Base-by-base conservation (phyloP, 64 coral and sea anemone genomes). In the Orbicella faveolata region DNA sequence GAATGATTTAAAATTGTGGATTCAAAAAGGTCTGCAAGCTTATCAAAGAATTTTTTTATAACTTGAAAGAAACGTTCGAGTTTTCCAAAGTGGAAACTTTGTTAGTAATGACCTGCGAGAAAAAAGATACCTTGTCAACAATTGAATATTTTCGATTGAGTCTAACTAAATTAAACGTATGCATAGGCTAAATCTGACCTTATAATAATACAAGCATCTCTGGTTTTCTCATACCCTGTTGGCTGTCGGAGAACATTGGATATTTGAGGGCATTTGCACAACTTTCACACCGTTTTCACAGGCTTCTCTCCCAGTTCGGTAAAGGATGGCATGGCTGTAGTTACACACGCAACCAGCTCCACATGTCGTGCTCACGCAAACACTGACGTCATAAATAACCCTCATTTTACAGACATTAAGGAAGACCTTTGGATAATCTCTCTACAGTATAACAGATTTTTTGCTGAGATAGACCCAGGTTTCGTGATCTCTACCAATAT, bases 381-480 rank as follows among this genome's bases (percentile, higher is more conserved):
- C 9, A 13, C 11, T 84, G 79, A 82, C 79, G 79, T 85, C 12
- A 14, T 30, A 81, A 19, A 25, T 70, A 2, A 52, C 52, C 59
- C 79, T 81, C 30, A 57, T 52, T 14, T 4, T 25, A 25, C 9
- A 73, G 65, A 66, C 64, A 79, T 4, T 57, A 36, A 68, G 82
- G 41, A 51, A 16, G 36, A 13, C 9, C 23, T 41, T 44, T 41
- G 80, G 36, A 67, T 83, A 67, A 85, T 85, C 82, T 25, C 63
- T 44, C 36, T 69, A 70, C n/a, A 53, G 82, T 52, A 30, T 14
- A 85, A 85, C 82, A 85, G 65, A 85, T 85, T 66, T 84, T 67
- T 83, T 85, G 25, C 67, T 20, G 61, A 85, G 63, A 68, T 70
- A 70, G 65, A 72, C n/a, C 10, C 35, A 4, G 41, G 21, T 15